phyloP scores from a whole-genome alignment of 2,113 vertebrate species.

The Hemicordylus capensis region DNA sequence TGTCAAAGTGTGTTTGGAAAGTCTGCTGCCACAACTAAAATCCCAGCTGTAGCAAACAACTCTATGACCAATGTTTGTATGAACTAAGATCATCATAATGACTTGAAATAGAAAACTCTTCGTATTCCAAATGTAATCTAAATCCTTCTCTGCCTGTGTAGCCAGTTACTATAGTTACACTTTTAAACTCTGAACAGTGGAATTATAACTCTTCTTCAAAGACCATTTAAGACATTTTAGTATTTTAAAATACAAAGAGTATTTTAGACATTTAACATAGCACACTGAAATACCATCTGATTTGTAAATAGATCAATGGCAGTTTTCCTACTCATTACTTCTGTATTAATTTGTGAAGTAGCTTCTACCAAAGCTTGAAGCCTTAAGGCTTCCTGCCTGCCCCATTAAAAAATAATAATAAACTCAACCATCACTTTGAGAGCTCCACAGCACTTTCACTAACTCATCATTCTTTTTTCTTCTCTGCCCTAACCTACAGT shows the following conservation, averaged over 20 bases:
- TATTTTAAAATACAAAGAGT: no score
- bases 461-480: background rate
- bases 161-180: slow-evolving; percentile 6
- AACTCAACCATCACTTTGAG: background rate
- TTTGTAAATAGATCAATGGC: background rate
- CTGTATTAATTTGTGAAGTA: background rate
- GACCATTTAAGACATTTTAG: no score
- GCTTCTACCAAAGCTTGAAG: background rate
- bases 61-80: slow-evolving; percentile 60
- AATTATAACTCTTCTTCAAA: background rate
- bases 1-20: slow-evolving; percentile 67
- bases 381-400: background rate
- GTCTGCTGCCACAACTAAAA: slow-evolving; percentile 64
- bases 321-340: background rate
- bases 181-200: background rate
- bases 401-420: background rate
- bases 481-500: background rate
- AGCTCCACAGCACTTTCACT: background rate
- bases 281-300: background rate
- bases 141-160: slow-evolving; percentile 16
- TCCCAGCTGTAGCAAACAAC: slow-evolving; percentile 64
- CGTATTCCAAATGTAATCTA: slow-evolving; percentile 39
- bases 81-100: slow-evolving; percentile 59
- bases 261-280: background rate
- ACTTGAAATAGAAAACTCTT: slow-evolving; percentile 44